Conservation (phyloP, 2,113 vertebrate species). For the Ciconia stormi region DNA sequence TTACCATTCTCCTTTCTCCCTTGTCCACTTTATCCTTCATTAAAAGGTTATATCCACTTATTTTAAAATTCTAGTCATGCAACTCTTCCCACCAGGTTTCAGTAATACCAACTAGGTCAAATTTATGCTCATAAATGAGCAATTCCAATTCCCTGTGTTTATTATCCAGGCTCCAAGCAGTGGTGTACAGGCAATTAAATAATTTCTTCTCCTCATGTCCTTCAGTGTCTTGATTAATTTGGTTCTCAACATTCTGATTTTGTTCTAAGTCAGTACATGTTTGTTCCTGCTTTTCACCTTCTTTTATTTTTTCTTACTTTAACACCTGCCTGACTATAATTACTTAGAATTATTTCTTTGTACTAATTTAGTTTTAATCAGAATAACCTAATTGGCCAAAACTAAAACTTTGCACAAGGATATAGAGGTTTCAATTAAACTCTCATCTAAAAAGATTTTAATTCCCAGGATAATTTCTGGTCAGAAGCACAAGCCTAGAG, state of each 20-base stretch:
- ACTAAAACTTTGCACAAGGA: background rate
- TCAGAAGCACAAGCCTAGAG: background rate
- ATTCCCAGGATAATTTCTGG: background rate
- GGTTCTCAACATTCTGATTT: background rate
- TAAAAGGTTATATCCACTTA: background rate
- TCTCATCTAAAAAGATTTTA: background rate
- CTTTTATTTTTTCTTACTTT: background rate
- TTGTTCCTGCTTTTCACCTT: background rate
- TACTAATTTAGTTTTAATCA: background rate
- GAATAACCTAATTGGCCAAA: background rate
- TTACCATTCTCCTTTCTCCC: background rate
- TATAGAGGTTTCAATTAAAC: background rate
- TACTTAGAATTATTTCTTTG: background rate
- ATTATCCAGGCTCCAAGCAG: slow-evolving; percentile 9
- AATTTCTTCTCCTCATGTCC: slow-evolving; percentile 24
- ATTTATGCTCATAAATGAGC: slow-evolving; percentile 34
- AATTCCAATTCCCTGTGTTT: slow-evolving; percentile 33
- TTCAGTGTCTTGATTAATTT: slow-evolving; percentile 44
- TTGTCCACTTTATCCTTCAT: background rate
- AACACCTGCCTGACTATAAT: background rate
- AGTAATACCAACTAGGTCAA: background rate
- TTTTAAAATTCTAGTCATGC: background rate
- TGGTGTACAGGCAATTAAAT: slow-evolving; percentile 27
- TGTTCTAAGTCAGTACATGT: background rate
- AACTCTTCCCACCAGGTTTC: background rate